Base-by-base conservation (phyloP, 2,113 vertebrate species). In the Jacana jacana region DNA sequence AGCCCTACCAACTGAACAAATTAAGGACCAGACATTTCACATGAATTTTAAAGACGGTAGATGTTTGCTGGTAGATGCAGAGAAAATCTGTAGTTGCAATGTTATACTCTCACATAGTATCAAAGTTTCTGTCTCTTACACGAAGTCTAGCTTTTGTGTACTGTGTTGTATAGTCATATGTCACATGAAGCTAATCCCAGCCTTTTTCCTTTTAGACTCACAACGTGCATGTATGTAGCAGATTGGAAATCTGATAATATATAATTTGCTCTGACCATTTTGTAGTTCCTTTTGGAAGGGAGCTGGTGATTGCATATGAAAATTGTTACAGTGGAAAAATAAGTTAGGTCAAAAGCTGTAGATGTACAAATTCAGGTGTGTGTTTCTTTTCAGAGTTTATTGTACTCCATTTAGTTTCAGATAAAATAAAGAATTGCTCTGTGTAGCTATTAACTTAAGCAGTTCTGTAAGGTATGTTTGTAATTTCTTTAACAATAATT, bases 11-110 rank as follows among this genome's bases (percentile, higher is more conserved):
- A 77, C 54, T 75, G 88, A 96, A 93, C 72, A 85, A 95, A 94
- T 84, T 71, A 7, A 95, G 96, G 91, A 81, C 87, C 37, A 93
- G 49, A 93, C 92, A 82, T 91, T 96, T 93, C 64, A 75, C 84
- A 58, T 83, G 20, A 96, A 91, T 97, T 97, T 96, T 96, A 95
- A 96, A 94, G 91, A 89, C 91, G 71, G 75, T 66, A 70, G 96
- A 95, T 94, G 82, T 91, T 97, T 97, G 78, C 86, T 91, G 58
- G 70, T 97, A 82, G 72, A 71, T 97, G 80, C 63, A 55, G 63
- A 79, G 80, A 84, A 96, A 93, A 95, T 95, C 86, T 91, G 10
- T 97, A 81, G 94, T 93, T 97, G 64, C 86, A 97, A 89, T 85
- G 93, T 75, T 76, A 25, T 88, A 85, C 57, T 97, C 92, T 93